Percentiles rank a stretch among this genome's conserved stretches.
phyloP scores from a whole-genome alignment of 2,888 invertebrate genomes.

The Spialia ferax region DNA sequence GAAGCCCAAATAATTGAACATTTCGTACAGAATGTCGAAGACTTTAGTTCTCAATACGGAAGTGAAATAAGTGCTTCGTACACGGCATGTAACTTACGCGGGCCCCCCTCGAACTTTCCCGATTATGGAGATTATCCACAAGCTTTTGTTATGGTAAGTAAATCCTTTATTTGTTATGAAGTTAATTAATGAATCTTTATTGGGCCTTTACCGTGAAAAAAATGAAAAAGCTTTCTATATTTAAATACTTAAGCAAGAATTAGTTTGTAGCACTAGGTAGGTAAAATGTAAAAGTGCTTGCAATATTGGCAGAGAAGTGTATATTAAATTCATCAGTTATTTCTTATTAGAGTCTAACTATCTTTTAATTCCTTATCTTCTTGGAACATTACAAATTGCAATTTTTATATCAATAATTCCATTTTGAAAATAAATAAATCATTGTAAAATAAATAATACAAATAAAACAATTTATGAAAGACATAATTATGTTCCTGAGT shows the following conservation, averaged over 20 bases:
- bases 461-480: too few species aligned
- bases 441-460: too few species aligned
- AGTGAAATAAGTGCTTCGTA: conserved; percentile 95
- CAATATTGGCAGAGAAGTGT: neutral
- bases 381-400: neutral
- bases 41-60: conserved; percentile 97
- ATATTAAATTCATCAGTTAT: neutral
- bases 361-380: neutral
- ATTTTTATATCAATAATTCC: too few species aligned
- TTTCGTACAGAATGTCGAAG: conserved; percentile 92
- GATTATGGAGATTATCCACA: conserved; percentile 97
- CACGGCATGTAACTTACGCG: conserved; percentile 94
- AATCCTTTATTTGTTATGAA: neutral
- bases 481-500: too few species aligned
- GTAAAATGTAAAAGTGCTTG: neutral
- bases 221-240: neutral
- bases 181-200: neutral
- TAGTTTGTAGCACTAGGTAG: too few species aligned
- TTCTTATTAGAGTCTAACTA: neutral
- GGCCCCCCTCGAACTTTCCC: conserved; percentile 94
- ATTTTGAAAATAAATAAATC: too few species aligned
- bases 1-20: conserved; percentile 88
- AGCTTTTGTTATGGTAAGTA: conserved; percentile 94
- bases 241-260: neutral
- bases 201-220: neutral